Evolutionary conservation across 2,888 invertebrate genomes (phyloP).

Genomic region (Conchocele bisecta): DNA sequence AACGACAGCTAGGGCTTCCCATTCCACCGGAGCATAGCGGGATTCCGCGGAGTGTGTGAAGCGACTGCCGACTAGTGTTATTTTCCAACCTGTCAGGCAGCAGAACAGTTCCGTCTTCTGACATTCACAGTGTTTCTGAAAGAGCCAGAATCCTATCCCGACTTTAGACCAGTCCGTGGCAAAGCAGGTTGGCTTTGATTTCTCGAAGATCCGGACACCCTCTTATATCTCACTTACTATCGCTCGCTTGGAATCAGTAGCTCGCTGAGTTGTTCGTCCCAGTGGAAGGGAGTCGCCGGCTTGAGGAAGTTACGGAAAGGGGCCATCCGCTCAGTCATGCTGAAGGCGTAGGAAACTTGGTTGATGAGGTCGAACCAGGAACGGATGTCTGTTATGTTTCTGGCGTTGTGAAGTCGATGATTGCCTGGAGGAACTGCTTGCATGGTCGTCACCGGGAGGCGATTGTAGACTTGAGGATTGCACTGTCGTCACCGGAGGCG

Average conservation of each 20-base stretch:
- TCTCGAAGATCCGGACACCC: constrained; percentile 63
- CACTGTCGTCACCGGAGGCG: no score
- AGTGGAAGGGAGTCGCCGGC: no score
- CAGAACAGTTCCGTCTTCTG: constrained; percentile 41
- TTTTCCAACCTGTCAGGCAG: no score
- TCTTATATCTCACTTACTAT: constrained; percentile 59
- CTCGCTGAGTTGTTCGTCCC: constrained; percentile 37
- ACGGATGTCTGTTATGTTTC: constrained; percentile 56
- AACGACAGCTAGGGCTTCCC: no score
- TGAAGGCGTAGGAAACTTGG: constrained; percentile 60
- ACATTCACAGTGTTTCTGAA: constrained; percentile 60
- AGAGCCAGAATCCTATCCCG: constrained; percentile 61
- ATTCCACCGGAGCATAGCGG: no score
- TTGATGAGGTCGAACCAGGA: constrained; percentile 68
- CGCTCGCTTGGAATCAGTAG: constrained; percentile 39
- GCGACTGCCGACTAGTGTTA: no score
- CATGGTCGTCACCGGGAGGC: no score
- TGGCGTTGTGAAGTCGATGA: constrained; percentile 59
- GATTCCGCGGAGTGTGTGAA: no score
- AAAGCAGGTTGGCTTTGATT: constrained; percentile 62
- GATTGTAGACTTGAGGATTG: no score
- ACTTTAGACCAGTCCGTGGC: constrained; percentile 67
- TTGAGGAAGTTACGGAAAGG: no score
- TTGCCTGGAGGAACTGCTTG: constrained; percentile 41
- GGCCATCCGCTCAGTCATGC: no score